Evolutionary conservation across 2,797 vertebrate species (phyloP).

Genomic region (Orientallactaga sibirica): DNA sequence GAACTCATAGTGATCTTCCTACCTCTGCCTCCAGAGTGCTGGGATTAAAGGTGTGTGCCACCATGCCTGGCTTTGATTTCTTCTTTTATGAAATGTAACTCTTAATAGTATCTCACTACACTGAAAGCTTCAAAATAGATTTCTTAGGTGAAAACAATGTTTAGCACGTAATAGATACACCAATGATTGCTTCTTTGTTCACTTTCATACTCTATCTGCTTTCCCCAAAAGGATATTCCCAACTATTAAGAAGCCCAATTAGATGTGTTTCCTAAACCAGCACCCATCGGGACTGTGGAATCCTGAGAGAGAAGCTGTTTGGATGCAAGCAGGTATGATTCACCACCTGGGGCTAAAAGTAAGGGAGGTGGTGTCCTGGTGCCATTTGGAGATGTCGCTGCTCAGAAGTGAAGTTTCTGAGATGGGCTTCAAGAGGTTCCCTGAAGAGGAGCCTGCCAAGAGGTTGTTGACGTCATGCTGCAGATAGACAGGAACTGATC

Average conservation of each 20-base stretch:
- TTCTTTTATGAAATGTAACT: not conserved
- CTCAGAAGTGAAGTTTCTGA: not conserved
- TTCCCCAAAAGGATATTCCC: slow-evolving; percentile 28
- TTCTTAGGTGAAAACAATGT: not conserved
- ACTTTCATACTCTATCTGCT: not conserved
- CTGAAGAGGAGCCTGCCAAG: not conserved
- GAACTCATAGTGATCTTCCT: too few species aligned
- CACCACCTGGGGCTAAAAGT: not conserved
- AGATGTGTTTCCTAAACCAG: slow-evolving; percentile 2
- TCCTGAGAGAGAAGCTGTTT: slow-evolving; percentile 62
- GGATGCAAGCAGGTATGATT: not conserved
- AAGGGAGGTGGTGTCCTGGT: not conserved
- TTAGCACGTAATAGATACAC: not conserved
- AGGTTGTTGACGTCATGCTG: not conserved
- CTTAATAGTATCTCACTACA: not conserved
- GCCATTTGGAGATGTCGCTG: not conserved
- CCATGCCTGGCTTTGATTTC: too few species aligned
- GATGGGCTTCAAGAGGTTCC: not conserved
- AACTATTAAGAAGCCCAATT: slow-evolving; percentile 50
- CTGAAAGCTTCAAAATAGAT: slow-evolving; percentile 14
- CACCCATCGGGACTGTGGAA: not conserved
- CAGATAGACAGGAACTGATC: not conserved
- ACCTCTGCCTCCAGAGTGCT: too few species aligned
- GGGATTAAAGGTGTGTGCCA: too few species aligned
- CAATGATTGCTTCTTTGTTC: slow-evolving; percentile 41